Conservation (phyloP, 2,888 invertebrate species). For the Trachelus troglodyta region DNA sequence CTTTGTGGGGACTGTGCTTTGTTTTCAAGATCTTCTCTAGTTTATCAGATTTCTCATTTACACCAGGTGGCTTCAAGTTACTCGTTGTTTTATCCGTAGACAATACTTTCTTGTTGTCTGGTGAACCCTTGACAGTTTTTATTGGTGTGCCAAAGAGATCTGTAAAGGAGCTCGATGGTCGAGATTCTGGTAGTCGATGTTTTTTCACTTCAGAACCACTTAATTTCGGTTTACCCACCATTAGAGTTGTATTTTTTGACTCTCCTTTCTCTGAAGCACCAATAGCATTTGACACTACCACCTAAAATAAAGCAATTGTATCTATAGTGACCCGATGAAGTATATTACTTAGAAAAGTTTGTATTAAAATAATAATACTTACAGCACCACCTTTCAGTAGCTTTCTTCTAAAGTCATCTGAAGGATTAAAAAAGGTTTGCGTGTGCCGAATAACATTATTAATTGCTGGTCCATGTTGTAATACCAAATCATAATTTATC, state of each 20-base stretch:
- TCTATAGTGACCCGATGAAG: constrained; percentile 2
- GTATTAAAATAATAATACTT: constrained; percentile 51
- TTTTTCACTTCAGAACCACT: constrained; percentile 68
- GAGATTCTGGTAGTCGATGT: constrained; percentile 62
- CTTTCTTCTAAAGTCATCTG: constrained; percentile 90
- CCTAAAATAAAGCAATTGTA: constrained; percentile 45
- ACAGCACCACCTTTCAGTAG: constrained; percentile 89
- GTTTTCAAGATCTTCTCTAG: constrained; percentile 60
- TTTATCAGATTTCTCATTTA: constrained; percentile 72
- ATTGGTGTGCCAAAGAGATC: constrained; percentile 87
- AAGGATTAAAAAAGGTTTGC: constrained; percentile 85
- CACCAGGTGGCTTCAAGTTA: constrained; percentile 57
- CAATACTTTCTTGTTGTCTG: constrained; percentile 72
- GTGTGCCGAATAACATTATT: constrained; percentile 82
- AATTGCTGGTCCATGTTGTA: constrained; percentile 82
- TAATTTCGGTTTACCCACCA: constrained; percentile 79
- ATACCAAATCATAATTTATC: constrained; percentile 86
- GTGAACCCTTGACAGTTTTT: constrained; percentile 78
- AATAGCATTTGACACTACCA: constrained; percentile 67
- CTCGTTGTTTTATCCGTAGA: constrained; percentile 55
- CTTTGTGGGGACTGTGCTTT: constrained; percentile 72
- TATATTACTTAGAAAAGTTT: constrained; percentile 6
- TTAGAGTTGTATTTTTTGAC: constrained; percentile 70
- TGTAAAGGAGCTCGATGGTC: constrained; percentile 76
- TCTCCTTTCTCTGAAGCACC: constrained; percentile 71